Conservation (phyloP, 1,140 invertebrate genomes). For the Heliconius melpomene region DNA sequence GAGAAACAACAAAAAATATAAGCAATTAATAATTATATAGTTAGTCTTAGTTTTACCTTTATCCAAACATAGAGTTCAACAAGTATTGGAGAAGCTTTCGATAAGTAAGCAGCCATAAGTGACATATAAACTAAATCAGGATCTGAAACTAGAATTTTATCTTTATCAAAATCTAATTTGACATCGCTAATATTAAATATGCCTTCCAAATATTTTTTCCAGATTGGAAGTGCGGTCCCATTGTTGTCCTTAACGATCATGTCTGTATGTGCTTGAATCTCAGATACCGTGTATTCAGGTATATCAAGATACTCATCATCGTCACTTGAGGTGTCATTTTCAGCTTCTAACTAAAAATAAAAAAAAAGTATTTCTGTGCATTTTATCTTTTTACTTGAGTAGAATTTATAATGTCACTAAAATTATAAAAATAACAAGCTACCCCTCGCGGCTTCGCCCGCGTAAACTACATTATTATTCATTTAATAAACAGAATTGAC, state of each 20-base stretch:
- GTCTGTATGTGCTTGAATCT: conserved; percentile 84
- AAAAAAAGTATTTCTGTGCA: not conserved
- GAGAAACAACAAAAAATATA: too few relatives aligned
- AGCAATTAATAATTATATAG: not conserved
- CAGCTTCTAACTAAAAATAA: conserved; percentile 75
- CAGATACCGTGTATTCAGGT: conserved; percentile 82
- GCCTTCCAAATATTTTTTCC: conserved; percentile 83
- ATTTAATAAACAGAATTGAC: too few relatives aligned
- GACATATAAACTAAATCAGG: conserved; percentile 84
- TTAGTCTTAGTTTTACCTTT: conserved; percentile 62
- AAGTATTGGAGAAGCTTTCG: conserved; percentile 77
- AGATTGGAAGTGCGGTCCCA: conserved; percentile 81
- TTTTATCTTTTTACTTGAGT: not conserved
- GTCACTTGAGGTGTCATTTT: conserved; percentile 79
- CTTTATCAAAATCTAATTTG: conserved; percentile 77
- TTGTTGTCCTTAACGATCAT: conserved; percentile 77
- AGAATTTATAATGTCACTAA: not conserved
- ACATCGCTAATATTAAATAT: conserved; percentile 82
- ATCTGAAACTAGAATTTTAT: conserved; percentile 82
- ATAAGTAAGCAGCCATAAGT: conserved; percentile 81
- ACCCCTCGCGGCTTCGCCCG: too few relatives aligned
- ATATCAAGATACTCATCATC: conserved; percentile 79
- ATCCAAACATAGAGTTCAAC: conserved; percentile 87
- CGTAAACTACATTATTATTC: too few relatives aligned
- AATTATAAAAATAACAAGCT: too few relatives aligned